phyloP scores from a whole-genome alignment of 1,140 invertebrate species.

The Zaprionus lachaisei region DNA sequence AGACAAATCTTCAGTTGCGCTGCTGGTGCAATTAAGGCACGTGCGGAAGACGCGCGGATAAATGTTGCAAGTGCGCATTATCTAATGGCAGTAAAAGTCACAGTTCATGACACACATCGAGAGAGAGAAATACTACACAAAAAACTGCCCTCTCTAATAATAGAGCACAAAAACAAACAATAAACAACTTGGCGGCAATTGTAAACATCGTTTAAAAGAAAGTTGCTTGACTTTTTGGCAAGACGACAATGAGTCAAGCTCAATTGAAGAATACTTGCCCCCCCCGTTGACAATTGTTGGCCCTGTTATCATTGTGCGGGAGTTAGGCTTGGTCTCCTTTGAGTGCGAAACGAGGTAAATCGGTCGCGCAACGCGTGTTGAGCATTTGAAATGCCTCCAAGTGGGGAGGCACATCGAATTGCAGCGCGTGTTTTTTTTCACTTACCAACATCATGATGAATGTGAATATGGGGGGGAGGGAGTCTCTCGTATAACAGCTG shows the following conservation, averaged over 20 bases:
- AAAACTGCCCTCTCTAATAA: constrained; percentile 51
- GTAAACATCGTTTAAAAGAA: constrained; percentile 67
- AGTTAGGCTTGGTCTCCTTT: constrained; percentile 24
- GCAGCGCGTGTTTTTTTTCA: constrained; percentile 4
- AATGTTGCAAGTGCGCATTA: constrained; percentile 52
- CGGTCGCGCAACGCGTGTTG: constrained; percentile 34
- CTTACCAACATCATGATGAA: constrained; percentile 46
- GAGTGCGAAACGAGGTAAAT: constrained; percentile 30
- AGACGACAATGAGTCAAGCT: constrained; percentile 35
- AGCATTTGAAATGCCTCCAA: constrained; percentile 26
- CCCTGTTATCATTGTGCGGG: constrained; percentile 1
- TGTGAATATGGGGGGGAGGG: background rate
- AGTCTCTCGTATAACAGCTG: constrained; percentile 10
- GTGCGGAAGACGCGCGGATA: constrained; percentile 26
- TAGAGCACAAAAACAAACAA: constrained; percentile 26
- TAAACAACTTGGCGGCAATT: constrained; percentile 29
- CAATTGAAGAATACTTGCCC: constrained; percentile 35
- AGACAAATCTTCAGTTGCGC: constrained; percentile 7
- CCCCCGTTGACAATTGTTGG: constrained; percentile 25
- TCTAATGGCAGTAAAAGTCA: constrained; percentile 68
- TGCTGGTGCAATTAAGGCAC: constrained; percentile 40
- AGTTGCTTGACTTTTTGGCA: constrained; percentile 51
- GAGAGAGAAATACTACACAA: constrained; percentile 27
- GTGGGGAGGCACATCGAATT: background rate
- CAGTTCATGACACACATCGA: constrained; percentile 67